These are phyloP conservation scores for Serilophus lunatus DNA, from an alignment of 2,113 vertebrate species.

Conservation along the genomic window DNA sequence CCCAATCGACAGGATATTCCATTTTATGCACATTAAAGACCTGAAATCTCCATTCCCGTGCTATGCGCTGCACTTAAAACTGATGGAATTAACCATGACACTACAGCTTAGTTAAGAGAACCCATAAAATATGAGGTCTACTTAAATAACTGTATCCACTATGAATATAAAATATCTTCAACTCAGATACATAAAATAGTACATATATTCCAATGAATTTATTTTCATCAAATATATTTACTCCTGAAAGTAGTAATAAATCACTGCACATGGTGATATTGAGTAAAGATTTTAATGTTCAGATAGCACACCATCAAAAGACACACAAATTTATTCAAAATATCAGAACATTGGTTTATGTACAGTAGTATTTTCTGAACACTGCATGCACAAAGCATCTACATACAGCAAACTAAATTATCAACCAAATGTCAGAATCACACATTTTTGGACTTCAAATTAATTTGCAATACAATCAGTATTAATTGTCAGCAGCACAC, in stretches of 20 bases:
- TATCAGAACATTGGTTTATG: neutral
- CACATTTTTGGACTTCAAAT: slow-evolving; percentile 52
- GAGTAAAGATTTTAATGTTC: neutral
- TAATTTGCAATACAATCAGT: slow-evolving; percentile 19
- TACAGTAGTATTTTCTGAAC: slow-evolving; percentile 35
- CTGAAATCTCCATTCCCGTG: neutral
- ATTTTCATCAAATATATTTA: slow-evolving; percentile 8
- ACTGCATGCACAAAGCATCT: slow-evolving; percentile 65
- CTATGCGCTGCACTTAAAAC: neutral
- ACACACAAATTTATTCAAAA: neutral
- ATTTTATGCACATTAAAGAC: neutral
- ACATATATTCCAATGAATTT: neutral
- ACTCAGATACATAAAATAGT: neutral
- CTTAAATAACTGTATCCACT: neutral
- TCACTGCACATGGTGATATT: neutral
- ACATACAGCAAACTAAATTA: slow-evolving; percentile 60
- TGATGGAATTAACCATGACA: neutral
- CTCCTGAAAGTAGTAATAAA: slow-evolving; percentile 44
- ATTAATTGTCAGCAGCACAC: slow-evolving; percentile 52
- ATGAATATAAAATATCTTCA: neutral
- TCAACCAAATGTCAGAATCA: slow-evolving; percentile 33
- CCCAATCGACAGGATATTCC: neutral
- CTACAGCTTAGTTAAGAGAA: neutral
- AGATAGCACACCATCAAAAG: neutral
- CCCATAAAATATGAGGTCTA: neutral